Evolutionary conservation across 2,888 invertebrate genomes (phyloP).

Genomic region (Apamea sordens): DNA sequence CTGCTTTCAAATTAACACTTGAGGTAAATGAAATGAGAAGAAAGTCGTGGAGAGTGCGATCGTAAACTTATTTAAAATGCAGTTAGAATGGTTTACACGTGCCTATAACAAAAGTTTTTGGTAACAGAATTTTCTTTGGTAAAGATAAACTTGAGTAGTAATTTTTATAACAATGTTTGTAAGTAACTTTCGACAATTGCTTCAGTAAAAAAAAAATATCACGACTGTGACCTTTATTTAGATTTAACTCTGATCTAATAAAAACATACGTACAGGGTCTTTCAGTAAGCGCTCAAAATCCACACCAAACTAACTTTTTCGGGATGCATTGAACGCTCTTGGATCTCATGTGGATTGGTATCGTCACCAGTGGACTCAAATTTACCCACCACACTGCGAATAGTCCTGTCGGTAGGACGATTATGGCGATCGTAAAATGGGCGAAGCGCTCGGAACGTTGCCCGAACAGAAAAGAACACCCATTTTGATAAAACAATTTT

Average conservation of each 20-base stretch:
- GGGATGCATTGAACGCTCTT: too few relatives aligned
- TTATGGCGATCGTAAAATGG: too few relatives aligned
- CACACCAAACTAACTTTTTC: too few relatives aligned
- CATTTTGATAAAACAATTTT: too few relatives aligned
- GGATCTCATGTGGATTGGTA: too few relatives aligned
- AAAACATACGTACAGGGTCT: background rate
- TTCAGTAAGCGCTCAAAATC: too few relatives aligned
- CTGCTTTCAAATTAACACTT: conserved; percentile 8
- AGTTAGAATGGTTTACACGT: background rate
- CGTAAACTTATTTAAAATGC: background rate
- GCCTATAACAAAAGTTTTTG: background rate
- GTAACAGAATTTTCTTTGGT: background rate
- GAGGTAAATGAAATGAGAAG: background rate
- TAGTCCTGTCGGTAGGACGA: too few relatives aligned
- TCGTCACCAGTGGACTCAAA: too few relatives aligned
- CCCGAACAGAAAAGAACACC: too few relatives aligned
- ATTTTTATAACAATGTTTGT: background rate
- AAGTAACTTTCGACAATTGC: background rate
- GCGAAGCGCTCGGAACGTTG: too few relatives aligned
- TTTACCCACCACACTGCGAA: too few relatives aligned
- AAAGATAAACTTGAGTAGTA: background rate
- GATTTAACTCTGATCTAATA: background rate
- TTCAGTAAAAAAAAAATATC: background rate
- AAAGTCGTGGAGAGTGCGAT: background rate
- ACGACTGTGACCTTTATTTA: background rate